These are phyloP conservation scores for Pseudococcus jackbeardsleyi DNA, from an alignment of 2,888 invertebrate genomes.

Conservation along the genomic window DNA sequence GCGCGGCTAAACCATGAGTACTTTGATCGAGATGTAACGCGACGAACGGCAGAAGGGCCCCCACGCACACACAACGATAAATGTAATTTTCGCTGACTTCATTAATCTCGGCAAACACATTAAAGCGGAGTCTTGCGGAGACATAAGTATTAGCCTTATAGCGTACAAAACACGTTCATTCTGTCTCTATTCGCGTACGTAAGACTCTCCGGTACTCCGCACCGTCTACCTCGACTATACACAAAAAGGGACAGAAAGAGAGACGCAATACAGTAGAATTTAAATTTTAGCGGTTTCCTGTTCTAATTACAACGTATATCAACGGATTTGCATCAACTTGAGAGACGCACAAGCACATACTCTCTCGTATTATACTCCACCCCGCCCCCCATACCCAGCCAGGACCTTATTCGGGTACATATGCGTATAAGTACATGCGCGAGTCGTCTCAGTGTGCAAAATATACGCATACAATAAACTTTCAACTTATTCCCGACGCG, in stretches of 20 bases:
- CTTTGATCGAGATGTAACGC: neutral
- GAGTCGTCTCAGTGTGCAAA: neutral
- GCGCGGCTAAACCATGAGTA: too few relatives aligned
- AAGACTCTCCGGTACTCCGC: neutral
- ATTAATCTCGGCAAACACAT: conserved; percentile 49
- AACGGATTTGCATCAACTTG: conserved; percentile 43
- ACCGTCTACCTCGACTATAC: neutral
- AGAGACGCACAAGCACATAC: conserved; percentile 19
- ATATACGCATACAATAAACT: conserved; percentile 30
- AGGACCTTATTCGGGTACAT: neutral
- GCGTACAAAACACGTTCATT: neutral
- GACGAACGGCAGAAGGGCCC: neutral
- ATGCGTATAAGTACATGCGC: neutral
- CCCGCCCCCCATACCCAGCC: neutral
- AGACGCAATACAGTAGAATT: conserved; percentile 12
- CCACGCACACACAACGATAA: conserved; percentile 5
- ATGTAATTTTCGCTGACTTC: conserved; percentile 52
- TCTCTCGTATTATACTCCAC: neutral
- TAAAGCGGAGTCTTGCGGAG: conserved; percentile 33
- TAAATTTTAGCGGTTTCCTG: conserved; percentile 48
- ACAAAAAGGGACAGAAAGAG: neutral
- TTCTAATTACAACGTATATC: conserved; percentile 54
- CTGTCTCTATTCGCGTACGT: neutral
- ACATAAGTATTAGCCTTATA: conserved; percentile 49
- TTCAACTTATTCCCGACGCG: conserved; percentile 26